A percentile compares a stretch with the other conserved stretches of the same genome.
Conservation (phyloP, 2,113 vertebrate species). For the Alouatta palliata region DNA sequence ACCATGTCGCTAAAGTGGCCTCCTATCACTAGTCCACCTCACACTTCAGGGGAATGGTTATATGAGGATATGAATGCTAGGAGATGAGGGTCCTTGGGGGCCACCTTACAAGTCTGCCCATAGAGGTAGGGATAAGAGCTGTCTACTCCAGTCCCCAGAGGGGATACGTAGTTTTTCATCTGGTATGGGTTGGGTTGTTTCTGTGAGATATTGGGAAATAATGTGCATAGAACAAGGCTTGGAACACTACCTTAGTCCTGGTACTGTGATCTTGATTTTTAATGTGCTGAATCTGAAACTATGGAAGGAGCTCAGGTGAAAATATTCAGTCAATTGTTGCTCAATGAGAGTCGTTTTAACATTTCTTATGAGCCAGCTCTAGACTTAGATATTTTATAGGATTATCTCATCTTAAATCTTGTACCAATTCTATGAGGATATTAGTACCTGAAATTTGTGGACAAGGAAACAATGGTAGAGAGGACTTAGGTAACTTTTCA, state of each 20-base stretch:
- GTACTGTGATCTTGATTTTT: background rate
- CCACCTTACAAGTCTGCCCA: background rate
- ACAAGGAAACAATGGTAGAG: background rate
- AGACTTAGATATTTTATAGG: background rate
- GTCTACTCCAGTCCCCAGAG: background rate
- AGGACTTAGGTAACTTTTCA: background rate
- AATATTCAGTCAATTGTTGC: background rate
- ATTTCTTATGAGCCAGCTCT: background rate
- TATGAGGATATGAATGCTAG: background rate
- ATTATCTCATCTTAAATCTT: background rate
- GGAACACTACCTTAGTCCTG: background rate
- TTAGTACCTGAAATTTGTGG: background rate
- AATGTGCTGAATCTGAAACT: background rate
- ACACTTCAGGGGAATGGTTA: background rate
- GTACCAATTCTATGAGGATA: background rate
- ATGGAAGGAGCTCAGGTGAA: background rate
- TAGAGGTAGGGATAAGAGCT: background rate
- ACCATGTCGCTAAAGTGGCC: background rate
- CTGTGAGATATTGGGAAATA: background rate
- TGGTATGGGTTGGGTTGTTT: background rate
- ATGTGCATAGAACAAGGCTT: background rate
- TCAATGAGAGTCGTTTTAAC: background rate
- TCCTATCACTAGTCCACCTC: background rate
- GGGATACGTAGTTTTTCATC: background rate
- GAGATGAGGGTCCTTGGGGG: no score